Base-by-base conservation (phyloP, 1,140 invertebrate species). In the Battus philenor region DNA sequence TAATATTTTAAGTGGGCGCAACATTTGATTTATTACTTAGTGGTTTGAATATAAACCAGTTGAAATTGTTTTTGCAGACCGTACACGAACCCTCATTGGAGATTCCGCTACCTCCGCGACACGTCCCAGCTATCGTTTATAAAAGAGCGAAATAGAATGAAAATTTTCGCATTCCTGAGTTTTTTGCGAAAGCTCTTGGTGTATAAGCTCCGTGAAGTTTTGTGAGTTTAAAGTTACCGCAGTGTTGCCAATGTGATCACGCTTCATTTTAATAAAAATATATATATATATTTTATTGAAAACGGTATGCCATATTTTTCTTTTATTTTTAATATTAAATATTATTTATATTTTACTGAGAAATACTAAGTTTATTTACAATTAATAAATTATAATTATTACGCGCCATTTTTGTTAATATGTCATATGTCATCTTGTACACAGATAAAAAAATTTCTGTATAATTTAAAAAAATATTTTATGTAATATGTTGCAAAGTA, bases 121-220 rank as follows among this genome's bases (percentile, higher is more conserved):
- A 32, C 44, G 39, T 48, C 46, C 50, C 45, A 30, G 12, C 30
- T 30, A 34, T 51, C 62, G 60, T 76, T 79, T 79, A 79, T 79
- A 76, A 72, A 75, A 76, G 70, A 62, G 55, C 38, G 48, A 60
- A 59, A 66, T 56, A 34, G 47, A 43, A 54, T 62, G 49, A 60
- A 59, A 64, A 65, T 55, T 64, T 68, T 69, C 54, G 59, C 70
- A 74, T 68, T 73, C 59, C 49, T 34, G 30, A 39, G 45, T 54
- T 55, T 54, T 64, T 65, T 45, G 59, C 47, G 51, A 50, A 45
- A 11, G 38, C 38, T 9, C 38, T 16, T 30, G 27, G 45, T 44
- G 34, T 29, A 39, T n/a, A n/a, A n/a, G n/a, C n/a, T n/a, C 26
- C 27, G 53, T 56, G 33, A 30, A 43, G 32, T 48, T 38, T 33